phyloP scores from a whole-genome alignment of 92 coral and sea anemone species.

The Umimayanthus chanpuru region DNA sequence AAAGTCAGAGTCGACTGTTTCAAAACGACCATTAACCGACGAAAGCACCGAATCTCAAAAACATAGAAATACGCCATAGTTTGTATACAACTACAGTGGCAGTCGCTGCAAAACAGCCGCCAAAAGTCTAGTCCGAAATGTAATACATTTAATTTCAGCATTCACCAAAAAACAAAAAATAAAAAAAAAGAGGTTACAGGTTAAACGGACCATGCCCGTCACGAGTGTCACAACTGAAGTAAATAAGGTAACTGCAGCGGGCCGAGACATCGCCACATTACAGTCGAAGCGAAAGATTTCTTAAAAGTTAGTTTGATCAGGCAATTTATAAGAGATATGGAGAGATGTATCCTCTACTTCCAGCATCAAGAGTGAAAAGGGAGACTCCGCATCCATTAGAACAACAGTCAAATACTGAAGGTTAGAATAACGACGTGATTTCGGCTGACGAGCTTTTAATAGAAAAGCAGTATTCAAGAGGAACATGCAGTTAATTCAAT shows the following conservation, averaged over 20 bases:
- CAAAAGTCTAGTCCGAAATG: too few relatives aligned
- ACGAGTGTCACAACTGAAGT: background rate
- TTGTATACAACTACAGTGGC: too few relatives aligned
- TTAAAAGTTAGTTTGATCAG: constrained; percentile 1
- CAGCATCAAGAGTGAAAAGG: constrained; percentile 1
- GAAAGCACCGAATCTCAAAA: too few relatives aligned
- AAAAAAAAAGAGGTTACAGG: background rate
- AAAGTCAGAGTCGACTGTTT: too few relatives aligned
- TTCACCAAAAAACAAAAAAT: background rate
- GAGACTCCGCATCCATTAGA: constrained; percentile 20
- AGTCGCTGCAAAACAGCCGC: too few relatives aligned
- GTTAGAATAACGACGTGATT: background rate
- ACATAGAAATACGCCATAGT: too few relatives aligned
- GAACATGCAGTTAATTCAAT: background rate
- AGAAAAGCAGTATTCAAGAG: background rate
- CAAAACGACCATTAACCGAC: too few relatives aligned
- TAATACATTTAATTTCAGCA: too few relatives aligned
- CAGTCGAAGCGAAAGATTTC: constrained; percentile 25
- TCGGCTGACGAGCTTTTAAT: background rate
- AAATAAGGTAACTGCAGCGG: constrained; percentile 18
- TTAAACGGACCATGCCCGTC: background rate
- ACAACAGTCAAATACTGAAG: too few relatives aligned
- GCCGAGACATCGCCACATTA: too few relatives aligned
- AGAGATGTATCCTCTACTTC: constrained; percentile 2
- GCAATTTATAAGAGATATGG: constrained; percentile 6